Percentiles rank a stretch among this genome's conserved stretches.
Conservation (phyloP, 2,113 vertebrate genomes). For the Microcebus tavaratra region DNA sequence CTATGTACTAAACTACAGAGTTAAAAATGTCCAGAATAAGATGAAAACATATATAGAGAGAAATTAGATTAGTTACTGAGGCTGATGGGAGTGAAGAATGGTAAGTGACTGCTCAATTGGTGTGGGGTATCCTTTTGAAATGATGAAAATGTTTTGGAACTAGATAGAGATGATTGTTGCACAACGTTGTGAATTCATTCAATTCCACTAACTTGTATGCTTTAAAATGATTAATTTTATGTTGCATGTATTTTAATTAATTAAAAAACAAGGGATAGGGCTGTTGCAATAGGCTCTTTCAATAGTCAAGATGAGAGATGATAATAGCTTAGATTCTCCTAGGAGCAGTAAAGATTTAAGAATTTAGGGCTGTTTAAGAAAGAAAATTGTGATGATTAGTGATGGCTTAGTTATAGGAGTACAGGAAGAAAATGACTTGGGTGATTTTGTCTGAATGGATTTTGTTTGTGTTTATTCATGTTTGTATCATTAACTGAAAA, state of each 20-base stretch:
- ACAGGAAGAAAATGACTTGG: neutral
- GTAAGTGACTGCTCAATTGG: neutral
- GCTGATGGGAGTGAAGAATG: no score
- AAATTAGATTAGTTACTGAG: neutral
- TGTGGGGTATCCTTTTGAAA: neutral
- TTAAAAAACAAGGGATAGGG: neutral
- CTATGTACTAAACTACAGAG: neutral
- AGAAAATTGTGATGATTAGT: neutral
- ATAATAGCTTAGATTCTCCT: neutral
- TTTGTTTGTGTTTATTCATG: neutral
- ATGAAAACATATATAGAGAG: neutral
- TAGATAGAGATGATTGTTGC: neutral
- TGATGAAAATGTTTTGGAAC: neutral
- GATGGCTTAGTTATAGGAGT: neutral
- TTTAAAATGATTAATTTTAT: neutral
- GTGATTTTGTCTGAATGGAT: neutral
- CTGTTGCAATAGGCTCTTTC: neutral
- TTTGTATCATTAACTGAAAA: neutral
- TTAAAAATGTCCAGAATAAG: neutral
- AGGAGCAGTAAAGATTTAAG: neutral
- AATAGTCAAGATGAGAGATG: neutral
- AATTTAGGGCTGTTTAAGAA: neutral
- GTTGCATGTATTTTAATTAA: neutral
- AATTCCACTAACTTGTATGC: neutral
- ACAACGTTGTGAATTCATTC: neutral